Evolutionary conservation across 2,113 vertebrate genomes (phyloP), one percentile per base, ranked within the genome.

Genomic region (Motacilla tschutschensis): DNA sequence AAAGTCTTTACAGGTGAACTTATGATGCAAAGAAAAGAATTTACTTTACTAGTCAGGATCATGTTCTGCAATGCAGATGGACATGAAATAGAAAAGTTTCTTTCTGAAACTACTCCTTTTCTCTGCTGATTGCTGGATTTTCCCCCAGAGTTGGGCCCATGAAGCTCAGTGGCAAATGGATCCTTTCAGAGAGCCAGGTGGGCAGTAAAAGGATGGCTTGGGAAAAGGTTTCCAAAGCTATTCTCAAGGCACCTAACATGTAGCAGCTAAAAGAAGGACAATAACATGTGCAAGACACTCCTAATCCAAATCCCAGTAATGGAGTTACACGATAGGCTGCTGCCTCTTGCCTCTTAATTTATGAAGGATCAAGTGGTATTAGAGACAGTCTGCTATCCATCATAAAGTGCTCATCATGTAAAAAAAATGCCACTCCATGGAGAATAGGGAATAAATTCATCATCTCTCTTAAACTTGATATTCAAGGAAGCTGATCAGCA

Each of bases 281-380:
- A 31, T 66, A 88, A 84, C 78, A 87, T 48, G 33, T 90, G 85
- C 69, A 85, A 70, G 83, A 81, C 58, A 47, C 72, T 67, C 80
- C 87, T 93, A 95, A 95, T 95, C 89, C 91, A 94, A 96, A 95
- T 95, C 90, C 85, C 82, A 79, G 80, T 85, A 94, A 95, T 73
- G 84, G 79, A 89, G 87, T 95, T 92, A 91, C 62, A 79, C 0
- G 29, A 94, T 87, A 84, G 89, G 84, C 67, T 86, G 48, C 59
- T 87, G 74, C 51, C 31, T 81, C 77, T 86, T 91, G 66, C 90
- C 71, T 86, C 80, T 83, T 89, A 84, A 95, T 93, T 95, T 93
- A 90, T 80, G 84, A 84, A 79, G 93, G 87, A 92, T 93, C 83
- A 93, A 92, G 71, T 79, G 79, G 81, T 67, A 85, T 94, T 92